Base-by-base conservation (phyloP, 2,888 invertebrate genomes). In the Exephanes ischioxanthus region DNA sequence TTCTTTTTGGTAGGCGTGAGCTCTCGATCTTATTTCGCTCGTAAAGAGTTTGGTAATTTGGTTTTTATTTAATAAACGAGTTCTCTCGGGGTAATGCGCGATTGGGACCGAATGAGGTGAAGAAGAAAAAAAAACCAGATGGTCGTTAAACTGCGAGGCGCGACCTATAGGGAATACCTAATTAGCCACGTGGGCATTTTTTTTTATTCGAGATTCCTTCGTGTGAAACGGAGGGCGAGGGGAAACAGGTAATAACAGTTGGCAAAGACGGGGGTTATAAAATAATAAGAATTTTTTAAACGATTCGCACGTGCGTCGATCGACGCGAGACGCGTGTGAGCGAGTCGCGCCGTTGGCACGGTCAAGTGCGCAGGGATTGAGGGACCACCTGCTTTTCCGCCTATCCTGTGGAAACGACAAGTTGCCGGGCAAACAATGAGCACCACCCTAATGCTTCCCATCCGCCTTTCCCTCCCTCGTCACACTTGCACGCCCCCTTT, bases 301-400 rank as follows among this genome's bases (percentile, higher is more conserved):
- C 51, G 45, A 68, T 81, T 80, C 67, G 76, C 84, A 84, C 84
- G 72, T 73, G 80, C 26, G 72, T 71, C 16, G 37, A 0, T 48
- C 51, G 51, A 33, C 5, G n/a, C 16, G 61, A 11, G 61, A 30
- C 61, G 61, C 37, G 66, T 30, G 63, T 55, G 58, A 45, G 19
- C 22, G 19, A 19, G 11, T 67, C 22, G 22, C 53, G 53, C 45
- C 45, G 22, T n/a, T 41, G 61, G 37, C 48, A 73, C 58, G 51
- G 80, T 77, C 84, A 80, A 84, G 84, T 84, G 77, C 61, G 55
- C n/a, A 37, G 67, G 51, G 30, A 7, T 55, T 61, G 67, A 51
- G 61, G 68, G 67, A 55, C 70, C 80, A 86, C 85, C 85, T 86
- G 85, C 80, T 80, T 85, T 83, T 75, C 76, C 84, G 66, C 33